phyloP scores from a whole-genome alignment of 2,888 invertebrate genomes.

The Plebejus melissa region DNA sequence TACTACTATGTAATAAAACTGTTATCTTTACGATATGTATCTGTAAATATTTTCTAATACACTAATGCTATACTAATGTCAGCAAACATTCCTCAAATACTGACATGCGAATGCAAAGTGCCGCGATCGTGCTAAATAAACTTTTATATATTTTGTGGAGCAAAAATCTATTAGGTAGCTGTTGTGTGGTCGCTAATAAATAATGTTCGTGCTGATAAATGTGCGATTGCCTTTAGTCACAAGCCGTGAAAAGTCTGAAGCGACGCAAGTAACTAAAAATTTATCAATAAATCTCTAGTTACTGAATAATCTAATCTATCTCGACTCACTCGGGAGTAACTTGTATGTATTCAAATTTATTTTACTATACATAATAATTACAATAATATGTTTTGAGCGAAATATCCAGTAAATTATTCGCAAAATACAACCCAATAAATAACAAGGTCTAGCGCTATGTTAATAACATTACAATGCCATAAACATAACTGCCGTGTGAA shows the following conservation, averaged over 20 bases:
- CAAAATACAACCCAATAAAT: not conserved
- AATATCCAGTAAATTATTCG: not conserved
- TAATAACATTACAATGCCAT: not conserved
- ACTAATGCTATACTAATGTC: slow-evolving; percentile 11
- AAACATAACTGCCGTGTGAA: not conserved
- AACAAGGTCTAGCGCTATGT: not conserved
- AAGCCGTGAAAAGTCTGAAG: no score
- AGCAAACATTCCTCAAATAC: not conserved
- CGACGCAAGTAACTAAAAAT: not conserved
- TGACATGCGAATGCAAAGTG: not conserved
- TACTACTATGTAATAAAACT: slow-evolving; percentile 17
- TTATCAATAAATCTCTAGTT: not conserved
- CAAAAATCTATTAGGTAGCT: no score
- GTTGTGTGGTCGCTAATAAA: no score
- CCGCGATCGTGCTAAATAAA: not conserved
- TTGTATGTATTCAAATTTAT: not conserved
- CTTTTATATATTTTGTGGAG: not conserved
- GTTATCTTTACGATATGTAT: slow-evolving; percentile 12
- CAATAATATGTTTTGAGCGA: not conserved
- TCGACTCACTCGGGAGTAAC: not conserved
- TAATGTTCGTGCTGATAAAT: no score
- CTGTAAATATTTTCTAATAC: slow-evolving; percentile 21
- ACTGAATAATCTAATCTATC: not conserved
- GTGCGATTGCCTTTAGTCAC: no score
- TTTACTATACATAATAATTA: not conserved